These are phyloP conservation scores for Clistopyga incitator DNA, from an alignment of 2,888 invertebrate genomes.

Conservation along the genomic window DNA sequence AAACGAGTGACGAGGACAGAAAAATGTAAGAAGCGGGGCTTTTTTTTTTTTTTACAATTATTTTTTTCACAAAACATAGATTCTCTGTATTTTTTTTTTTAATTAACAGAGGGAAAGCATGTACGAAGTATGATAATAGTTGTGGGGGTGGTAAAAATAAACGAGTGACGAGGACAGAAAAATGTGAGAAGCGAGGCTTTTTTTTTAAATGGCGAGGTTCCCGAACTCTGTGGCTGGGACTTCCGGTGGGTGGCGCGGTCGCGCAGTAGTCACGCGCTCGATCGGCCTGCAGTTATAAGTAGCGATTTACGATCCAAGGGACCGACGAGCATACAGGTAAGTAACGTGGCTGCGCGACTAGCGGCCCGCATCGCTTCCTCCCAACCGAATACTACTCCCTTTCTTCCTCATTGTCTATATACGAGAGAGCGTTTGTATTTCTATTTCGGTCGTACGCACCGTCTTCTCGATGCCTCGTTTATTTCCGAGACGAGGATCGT, in stretches of 20 bases:
- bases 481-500: slow-evolving; percentile 51
- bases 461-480: slow-evolving; percentile 44
- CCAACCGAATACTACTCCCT: slow-evolving; percentile 34
- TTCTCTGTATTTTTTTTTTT: too few species aligned
- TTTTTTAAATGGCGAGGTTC: slow-evolving; percentile 11
- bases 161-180: not conserved
- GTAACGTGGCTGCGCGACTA: slow-evolving; percentile 10
- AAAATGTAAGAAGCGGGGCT: too few species aligned
- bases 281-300: not conserved
- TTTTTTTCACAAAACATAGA: too few species aligned
- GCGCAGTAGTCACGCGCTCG: slow-evolving; percentile 3
- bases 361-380: slow-evolving; percentile 36
- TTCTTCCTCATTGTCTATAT: slow-evolving; percentile 57
- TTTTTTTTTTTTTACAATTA: too few species aligned
- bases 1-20: too few species aligned
- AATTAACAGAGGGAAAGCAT: not conserved
- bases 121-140: not conserved
- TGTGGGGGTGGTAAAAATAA: not conserved
- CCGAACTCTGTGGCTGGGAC: slow-evolving; percentile 13
- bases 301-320: slow-evolving; percentile 29
- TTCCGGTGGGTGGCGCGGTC: slow-evolving; percentile 21
- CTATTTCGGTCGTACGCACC: slow-evolving; percentile 44
- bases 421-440: slow-evolving; percentile 30
- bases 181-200: not conserved
- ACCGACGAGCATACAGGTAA: not conserved